Evolutionary conservation across 2,888 invertebrate species (phyloP).

Genomic region (Lucinisca nassula): DNA sequence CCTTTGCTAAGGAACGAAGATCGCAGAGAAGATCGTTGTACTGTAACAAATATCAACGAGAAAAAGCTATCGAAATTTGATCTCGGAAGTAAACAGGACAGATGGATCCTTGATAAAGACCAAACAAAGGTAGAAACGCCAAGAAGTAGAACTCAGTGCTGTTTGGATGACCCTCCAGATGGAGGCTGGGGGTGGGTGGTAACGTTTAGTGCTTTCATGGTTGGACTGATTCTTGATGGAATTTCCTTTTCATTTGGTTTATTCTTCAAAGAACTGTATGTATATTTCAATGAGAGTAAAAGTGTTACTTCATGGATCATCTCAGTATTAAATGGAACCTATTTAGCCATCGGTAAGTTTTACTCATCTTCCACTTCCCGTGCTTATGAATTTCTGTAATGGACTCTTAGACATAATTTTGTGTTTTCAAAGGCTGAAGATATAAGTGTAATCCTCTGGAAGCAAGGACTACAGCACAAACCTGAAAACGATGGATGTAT

Average conservation of each 20-base stretch:
- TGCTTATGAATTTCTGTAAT: too few species aligned
- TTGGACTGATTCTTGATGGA: slow-evolving; percentile 97
- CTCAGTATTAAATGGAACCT: slow-evolving; percentile 96
- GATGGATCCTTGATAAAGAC: background rate
- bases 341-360: slow-evolving; percentile 94
- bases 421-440: too few species aligned
- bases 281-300: slow-evolving; percentile 92
- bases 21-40: too few species aligned
- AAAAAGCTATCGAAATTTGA: too few species aligned
- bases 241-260: slow-evolving; percentile 96
- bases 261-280: slow-evolving; percentile 91
- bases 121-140: background rate
- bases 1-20: too few species aligned
- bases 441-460: too few species aligned
- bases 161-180: slow-evolving; percentile 91
- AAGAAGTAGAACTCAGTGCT: slow-evolving; percentile 17
- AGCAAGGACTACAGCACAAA: too few species aligned
- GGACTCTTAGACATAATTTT: too few species aligned
- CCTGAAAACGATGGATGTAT: too few species aligned
- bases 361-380: too few species aligned
- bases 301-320: slow-evolving; percentile 94
- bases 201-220: slow-evolving; percentile 96
- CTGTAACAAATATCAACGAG: too few species aligned
- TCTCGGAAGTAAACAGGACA: background rate
- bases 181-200: slow-evolving; percentile 99